Base-by-base conservation (phyloP, 1,140 invertebrate genomes). In the Anastatus disparis region DNA sequence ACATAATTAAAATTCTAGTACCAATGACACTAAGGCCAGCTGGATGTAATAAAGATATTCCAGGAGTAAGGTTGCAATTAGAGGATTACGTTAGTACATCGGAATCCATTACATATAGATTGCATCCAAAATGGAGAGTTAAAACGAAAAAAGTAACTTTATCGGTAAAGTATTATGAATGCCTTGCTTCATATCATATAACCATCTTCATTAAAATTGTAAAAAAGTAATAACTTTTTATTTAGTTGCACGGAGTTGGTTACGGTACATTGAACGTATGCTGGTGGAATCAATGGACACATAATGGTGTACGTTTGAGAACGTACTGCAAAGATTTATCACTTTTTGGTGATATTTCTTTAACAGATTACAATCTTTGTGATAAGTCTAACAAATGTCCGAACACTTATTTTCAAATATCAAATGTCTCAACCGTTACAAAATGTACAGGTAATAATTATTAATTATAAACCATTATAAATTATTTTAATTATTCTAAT, bases 231-330 rank as follows among this genome's bases (percentile, higher is more conserved):
- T 40, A 52, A 22, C 12, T 63, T 38, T 29, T 62, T 26, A 65
- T 72, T 38, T 61, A 79, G 76, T 26, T 79, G 13, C 73, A 78
- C 20, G 73, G 63, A 7, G 75, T 82, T 22, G 79, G 73, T 7
- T 82, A 82, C 53, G 80, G 81, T 27, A 71, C 70, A n/a, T 67
- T 82, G 24, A 76, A 76, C 65, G 61, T 77, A 38, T 82, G 81
- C 48, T 72, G 50, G 9, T 81, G 80, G 79, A 75, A 59, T 58
- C 70, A 69, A 69, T 68, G 59, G 56, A 56, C 13, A 15, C 20
- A 6, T 1, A 61, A 56, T 13, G 8, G 52, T 6, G 4, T 40
- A 24, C 17, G 3, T 3, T 35, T 26, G 1, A 38, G 26, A 17
- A 52, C 17, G 3, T 20, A 50, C 9, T 70, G 67, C 22, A 55